Conservation (phyloP, 1,140 invertebrate species). For the Drosophila azteca region DNA sequence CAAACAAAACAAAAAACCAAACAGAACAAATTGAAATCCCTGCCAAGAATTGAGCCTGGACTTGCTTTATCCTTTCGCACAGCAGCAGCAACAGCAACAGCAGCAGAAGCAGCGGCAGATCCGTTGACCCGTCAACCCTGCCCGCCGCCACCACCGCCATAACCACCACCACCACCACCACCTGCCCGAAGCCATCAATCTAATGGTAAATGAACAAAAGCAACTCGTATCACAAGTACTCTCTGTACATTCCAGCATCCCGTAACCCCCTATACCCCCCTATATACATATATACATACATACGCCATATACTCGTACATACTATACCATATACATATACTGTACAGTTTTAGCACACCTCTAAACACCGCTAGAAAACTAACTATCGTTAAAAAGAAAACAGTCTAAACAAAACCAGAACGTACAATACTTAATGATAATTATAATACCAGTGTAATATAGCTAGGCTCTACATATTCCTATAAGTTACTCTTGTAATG, state of each 20-base stretch:
- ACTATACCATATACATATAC: slow-evolving; percentile 7
- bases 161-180: background rate
- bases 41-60: slow-evolving; percentile 35
- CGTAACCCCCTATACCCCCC: background rate
- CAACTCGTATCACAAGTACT: slow-evolving; percentile 55
- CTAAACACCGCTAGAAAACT: slow-evolving; percentile 43
- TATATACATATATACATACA: too few relatives aligned
- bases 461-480: slow-evolving; percentile 47
- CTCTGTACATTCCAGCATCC: slow-evolving; percentile 39
- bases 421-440: slow-evolving; percentile 3
- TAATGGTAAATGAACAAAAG: slow-evolving; percentile 76
- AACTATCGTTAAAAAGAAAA: slow-evolving; percentile 19
- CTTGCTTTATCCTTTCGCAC: slow-evolving; percentile 51
- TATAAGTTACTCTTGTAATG: slow-evolving; percentile 63
- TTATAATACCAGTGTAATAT: slow-evolving; percentile 59
- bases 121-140: slow-evolving; percentile 9
- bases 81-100: slow-evolving; percentile 40
- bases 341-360: slow-evolving; percentile 42
- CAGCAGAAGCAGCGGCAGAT: slow-evolving; percentile 3
- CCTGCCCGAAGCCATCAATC: slow-evolving; percentile 28
- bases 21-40: slow-evolving; percentile 12
- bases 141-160: background rate
- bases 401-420: background rate
- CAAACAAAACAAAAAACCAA: slow-evolving; percentile 40
- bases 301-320: too few relatives aligned